Evolutionary conservation across 2,113 vertebrate genomes (phyloP).

Genomic region (Cochlearius cochlearius): DNA sequence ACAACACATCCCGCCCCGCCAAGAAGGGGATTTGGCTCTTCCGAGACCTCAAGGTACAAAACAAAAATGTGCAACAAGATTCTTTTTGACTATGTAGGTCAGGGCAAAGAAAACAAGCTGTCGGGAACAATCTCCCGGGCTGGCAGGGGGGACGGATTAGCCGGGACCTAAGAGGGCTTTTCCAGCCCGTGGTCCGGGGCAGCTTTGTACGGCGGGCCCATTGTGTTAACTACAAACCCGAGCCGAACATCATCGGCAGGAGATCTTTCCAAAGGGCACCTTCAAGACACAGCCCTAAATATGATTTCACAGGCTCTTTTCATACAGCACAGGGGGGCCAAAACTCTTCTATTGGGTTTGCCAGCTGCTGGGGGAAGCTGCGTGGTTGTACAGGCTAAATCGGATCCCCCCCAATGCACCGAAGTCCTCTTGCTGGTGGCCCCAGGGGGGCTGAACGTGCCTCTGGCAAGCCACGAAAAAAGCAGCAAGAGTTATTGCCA

Average conservation of each 20-base stretch:
- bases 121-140: conserved; percentile 36
- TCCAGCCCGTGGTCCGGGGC: conserved; percentile 19
- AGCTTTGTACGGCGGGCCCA: conserved; percentile 20
- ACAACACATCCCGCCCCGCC: conserved; percentile 48
- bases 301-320: conserved; percentile 30
- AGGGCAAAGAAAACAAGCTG: conserved; percentile 58
- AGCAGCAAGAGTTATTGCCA: not conserved
- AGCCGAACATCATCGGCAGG: not conserved
- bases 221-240: conserved; percentile 24
- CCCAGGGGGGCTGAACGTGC: not conserved
- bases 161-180: conserved; percentile 48
- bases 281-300: not conserved
- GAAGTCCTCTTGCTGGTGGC: not conserved
- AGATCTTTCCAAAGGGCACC: conserved; percentile 8
- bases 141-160: conserved; percentile 59
- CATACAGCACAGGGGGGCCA: not conserved
- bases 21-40: conserved; percentile 62
- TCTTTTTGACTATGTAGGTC: conserved; percentile 70
- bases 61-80: conserved; percentile 66
- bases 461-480: not conserved
- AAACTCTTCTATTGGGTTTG: not conserved
- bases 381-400: not conserved
- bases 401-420: not conserved
- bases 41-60: conserved; percentile 60
- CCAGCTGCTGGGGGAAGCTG: not conserved